phyloP scores from a whole-genome alignment of 2,113 vertebrate genomes.

The Anhinga anhinga region DNA sequence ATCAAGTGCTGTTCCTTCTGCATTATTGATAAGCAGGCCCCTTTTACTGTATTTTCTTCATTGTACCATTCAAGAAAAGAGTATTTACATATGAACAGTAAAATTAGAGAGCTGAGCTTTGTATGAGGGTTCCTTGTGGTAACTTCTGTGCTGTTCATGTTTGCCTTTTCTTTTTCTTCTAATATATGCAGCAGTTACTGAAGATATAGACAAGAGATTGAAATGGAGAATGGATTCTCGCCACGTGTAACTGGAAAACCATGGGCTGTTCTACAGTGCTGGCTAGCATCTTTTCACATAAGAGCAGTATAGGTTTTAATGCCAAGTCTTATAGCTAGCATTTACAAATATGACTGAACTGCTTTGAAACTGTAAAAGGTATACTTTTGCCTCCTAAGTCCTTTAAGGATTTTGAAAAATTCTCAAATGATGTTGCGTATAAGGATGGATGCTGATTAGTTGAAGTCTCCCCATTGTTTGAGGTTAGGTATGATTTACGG shows the following conservation, averaged over 20 bases:
- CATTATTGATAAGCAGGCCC: background rate
- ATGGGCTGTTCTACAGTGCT: background rate
- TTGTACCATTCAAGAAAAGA: background rate
- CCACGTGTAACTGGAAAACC: accelerated
- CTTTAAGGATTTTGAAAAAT: background rate
- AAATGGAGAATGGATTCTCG: background rate
- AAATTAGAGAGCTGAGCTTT: background rate
- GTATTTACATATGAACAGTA: background rate
- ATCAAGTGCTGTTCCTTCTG: background rate
- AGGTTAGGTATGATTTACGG: background rate
- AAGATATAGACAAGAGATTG: background rate
- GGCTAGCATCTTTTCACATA: background rate
- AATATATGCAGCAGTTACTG: background rate
- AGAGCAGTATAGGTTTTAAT: background rate
- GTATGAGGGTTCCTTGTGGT: background rate
- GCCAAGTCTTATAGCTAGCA: background rate
- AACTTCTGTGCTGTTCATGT: background rate
- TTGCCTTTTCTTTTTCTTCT: background rate
- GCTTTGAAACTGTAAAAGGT: background rate
- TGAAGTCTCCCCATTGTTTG: background rate
- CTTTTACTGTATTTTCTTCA: background rate
- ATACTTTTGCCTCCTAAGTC: background rate
- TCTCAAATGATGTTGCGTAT: background rate
- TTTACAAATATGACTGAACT: background rate
- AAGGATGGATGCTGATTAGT: background rate